A percentile compares a stretch with the other conserved stretches of the same genome.
Conservation (phyloP, 2,113 vertebrate genomes). For the Gadus chalcogrammus region DNA sequence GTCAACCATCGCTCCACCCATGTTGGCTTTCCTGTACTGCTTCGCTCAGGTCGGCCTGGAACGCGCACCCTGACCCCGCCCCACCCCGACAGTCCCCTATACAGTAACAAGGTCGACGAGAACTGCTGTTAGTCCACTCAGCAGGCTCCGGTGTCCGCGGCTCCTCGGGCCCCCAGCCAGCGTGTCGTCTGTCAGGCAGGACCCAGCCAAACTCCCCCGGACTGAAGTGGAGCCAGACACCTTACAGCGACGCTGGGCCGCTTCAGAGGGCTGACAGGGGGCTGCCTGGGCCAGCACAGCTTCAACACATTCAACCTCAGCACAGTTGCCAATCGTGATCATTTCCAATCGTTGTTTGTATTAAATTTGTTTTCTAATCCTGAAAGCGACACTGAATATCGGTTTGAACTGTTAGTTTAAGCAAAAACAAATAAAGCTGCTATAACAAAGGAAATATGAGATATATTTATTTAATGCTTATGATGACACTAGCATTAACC, state of each 20-base stretch:
- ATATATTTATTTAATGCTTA: background rate
- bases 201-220: constrained; percentile 23
- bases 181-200: background rate
- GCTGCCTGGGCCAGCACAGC: too few species aligned
- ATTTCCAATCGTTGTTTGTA: background rate
- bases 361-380: constrained; percentile 4
- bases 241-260: constrained; percentile 4
- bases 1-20: constrained; percentile 57
- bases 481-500: too few species aligned
- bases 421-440: too few species aligned
- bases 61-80: constrained; percentile 50
- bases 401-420: constrained; percentile 14
- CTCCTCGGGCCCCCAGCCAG: constrained; percentile 33
- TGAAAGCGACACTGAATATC: constrained; percentile 12
- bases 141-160: constrained; percentile 9
- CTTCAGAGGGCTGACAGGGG: too few species aligned
- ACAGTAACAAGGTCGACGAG: constrained; percentile 26
- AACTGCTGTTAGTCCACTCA: constrained; percentile 27
- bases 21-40: constrained; percentile 75
- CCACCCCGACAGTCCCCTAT: constrained; percentile 47
- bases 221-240: constrained; percentile 32
- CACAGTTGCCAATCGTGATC: too few species aligned
- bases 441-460: too few species aligned
- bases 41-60: constrained; percentile 76
- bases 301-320: too few species aligned